Base-by-base conservation (phyloP, 2,888 invertebrate genomes). In the Apomyelois bistriatella region DNA sequence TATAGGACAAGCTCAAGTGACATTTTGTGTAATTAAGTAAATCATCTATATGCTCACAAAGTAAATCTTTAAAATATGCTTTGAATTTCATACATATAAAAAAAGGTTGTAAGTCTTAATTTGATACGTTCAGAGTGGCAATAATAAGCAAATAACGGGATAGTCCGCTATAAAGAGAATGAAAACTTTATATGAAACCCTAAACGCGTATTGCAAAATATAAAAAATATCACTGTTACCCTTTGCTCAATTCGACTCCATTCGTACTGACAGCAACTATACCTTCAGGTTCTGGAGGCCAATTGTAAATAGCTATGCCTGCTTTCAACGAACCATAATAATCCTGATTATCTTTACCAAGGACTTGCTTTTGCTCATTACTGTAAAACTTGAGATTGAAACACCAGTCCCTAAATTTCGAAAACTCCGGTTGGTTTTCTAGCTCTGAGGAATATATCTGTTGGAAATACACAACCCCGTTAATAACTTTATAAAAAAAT, bases 371-470 rank as follows among this genome's bases (percentile, higher is more conserved):
- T 37, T 93, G 92, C 16, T 92, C 93, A 15, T 40, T 40, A 63
- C 92, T 94, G 62, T 92, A 92, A 52, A 95, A 74, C 51, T 93
- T 91, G 16, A 94, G 88, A 0, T 92, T 89, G 37, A 90, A 82
- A 41, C 95, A 89, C 86, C 93, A 93, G 68, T 95, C 95, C 60
- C 92, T 91, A 51, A 95, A 93, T 48, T 91, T 91, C 1, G 86
- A 78, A 68, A 94, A 95, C 65, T 94, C 92, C 0, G 92, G 84
- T 66, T 94, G 94, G 37, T 78, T 71, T 76, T 96, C 95, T 56
- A 96, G 70, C 74, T 95, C 95, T n/a, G 85, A 82, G 6, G 77
- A 67, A 72, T 93, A 95, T 55, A 94, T 91, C 84, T 92, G 72
- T 67, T n/a, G n/a, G 52, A 43, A 50, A n/a, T 10, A 43, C n/a